Percentiles rank a stretch among this genome's conserved stretches.
phyloP scores from a whole-genome alignment of 1,140 invertebrate genomes.

The Eufriesea mexicana region DNA sequence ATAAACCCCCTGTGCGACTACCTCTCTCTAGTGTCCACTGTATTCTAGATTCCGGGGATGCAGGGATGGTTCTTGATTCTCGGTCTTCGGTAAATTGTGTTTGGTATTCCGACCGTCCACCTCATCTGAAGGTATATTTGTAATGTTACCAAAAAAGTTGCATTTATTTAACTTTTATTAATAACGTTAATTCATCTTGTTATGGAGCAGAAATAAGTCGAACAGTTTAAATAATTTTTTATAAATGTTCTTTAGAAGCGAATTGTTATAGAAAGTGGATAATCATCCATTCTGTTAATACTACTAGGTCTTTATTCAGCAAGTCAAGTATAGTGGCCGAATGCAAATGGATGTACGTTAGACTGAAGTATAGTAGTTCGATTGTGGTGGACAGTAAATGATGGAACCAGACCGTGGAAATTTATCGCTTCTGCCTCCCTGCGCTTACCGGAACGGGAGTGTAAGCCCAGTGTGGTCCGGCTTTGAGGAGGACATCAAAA shows the following conservation, averaged over 20 bases:
- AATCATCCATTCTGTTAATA: too few species aligned
- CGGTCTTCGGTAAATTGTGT: conserved; percentile 24
- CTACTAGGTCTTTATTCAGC: not conserved
- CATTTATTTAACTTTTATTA: not conserved
- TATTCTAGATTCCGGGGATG: conserved; percentile 63
- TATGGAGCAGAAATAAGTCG: not conserved
- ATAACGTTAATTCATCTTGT: not conserved
- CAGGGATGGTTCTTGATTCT: conserved; percentile 67
- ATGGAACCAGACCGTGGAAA: conserved; percentile 25
- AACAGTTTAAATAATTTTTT: too few species aligned
- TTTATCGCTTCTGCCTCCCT: conserved; percentile 65
- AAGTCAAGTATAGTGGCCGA: not conserved
- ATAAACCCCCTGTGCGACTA: conserved; percentile 70
- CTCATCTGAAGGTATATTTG: not conserved
- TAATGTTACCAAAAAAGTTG: not conserved
- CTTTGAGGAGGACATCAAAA: conserved; percentile 75
- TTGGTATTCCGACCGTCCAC: not conserved
- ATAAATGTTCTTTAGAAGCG: too few species aligned
- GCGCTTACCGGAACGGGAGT: conserved; percentile 55
- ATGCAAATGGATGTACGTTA: not conserved
- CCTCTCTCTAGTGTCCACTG: conserved; percentile 61
- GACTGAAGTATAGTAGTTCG: not conserved
- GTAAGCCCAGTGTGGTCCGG: conserved; percentile 67
- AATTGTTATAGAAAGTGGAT: not conserved
- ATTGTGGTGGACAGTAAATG: not conserved